These are phyloP conservation scores for Cetoscarus ocellatus DNA, from an alignment of 2,797 vertebrate species.

Conservation along the genomic window DNA sequence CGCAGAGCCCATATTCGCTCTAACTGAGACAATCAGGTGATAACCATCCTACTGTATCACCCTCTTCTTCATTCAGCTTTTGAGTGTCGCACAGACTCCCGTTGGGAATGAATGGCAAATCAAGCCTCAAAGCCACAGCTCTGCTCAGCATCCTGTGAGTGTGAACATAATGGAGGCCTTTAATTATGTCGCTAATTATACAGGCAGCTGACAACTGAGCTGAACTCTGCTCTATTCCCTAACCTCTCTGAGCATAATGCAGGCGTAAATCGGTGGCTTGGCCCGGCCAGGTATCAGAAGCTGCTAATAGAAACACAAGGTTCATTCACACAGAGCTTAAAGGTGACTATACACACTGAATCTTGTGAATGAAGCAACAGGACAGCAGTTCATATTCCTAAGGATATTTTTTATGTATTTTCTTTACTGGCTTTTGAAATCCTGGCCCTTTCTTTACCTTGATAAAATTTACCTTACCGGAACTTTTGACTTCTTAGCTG, in stretches of 20 bases:
- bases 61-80: slow-evolving; percentile 40
- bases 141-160: slow-evolving; percentile 60
- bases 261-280: slow-evolving; percentile 35
- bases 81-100: slow-evolving; percentile 39
- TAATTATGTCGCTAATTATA: slow-evolving; percentile 80
- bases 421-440: too few species aligned
- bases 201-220: slow-evolving; percentile 69
- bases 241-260: slow-evolving; percentile 52
- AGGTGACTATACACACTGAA: slow-evolving; percentile 1
- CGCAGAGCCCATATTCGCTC: slow-evolving; percentile 15
- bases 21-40: slow-evolving; percentile 47
- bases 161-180: slow-evolving; percentile 74
- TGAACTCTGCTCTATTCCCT: slow-evolving; percentile 63
- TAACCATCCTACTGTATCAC: slow-evolving; percentile 20
- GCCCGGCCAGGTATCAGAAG: slow-evolving; percentile 45
- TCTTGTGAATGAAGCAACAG: slow-evolving; percentile 30
- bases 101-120: slow-evolving; percentile 59
- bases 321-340: slow-evolving; percentile 6
- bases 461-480: too few species aligned
- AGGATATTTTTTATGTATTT: neutral
- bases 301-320: slow-evolving; percentile 14
- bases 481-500: too few species aligned
- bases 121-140: slow-evolving; percentile 61
- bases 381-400: neutral
- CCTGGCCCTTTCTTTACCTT: too few species aligned